These are phyloP conservation scores for Leptatherina wallacei DNA, from an alignment of 2,797 vertebrate species.

Conservation along the genomic window DNA sequence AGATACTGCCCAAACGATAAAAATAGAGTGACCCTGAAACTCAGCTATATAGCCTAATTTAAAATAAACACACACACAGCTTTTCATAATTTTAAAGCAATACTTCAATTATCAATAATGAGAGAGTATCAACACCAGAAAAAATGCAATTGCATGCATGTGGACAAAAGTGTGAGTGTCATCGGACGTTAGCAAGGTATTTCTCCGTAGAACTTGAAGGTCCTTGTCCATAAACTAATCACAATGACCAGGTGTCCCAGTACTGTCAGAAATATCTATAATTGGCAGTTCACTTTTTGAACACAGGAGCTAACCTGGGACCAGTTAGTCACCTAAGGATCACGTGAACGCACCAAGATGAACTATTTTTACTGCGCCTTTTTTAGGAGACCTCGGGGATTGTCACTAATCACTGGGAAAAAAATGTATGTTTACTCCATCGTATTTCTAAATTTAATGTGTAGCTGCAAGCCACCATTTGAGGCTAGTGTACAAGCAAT, in stretches of 20 bases:
- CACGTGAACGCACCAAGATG: slow-evolving; percentile 29
- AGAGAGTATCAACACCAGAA: neutral
- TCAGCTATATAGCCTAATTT: neutral
- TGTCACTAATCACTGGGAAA: slow-evolving; percentile 8
- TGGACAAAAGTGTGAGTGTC: slow-evolving; percentile 10
- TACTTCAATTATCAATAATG: neutral
- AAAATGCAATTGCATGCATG: slow-evolving; percentile 4
- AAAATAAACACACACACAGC: too few species aligned
- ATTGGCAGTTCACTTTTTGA: slow-evolving; percentile 62
- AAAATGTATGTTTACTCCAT: neutral
- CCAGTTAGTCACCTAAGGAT: slow-evolving; percentile 48
- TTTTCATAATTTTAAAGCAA: neutral
- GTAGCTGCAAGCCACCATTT: neutral
- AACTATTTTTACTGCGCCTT: slow-evolving; percentile 51
- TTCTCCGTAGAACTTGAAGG: slow-evolving; percentile 31
- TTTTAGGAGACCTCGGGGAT: slow-evolving; percentile 25
- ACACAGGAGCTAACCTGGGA: slow-evolving; percentile 52
- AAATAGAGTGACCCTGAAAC: neutral
- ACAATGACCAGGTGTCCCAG: slow-evolving; percentile 62
- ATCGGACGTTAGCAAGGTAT: slow-evolving; percentile 25
- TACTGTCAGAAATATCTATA: slow-evolving; percentile 64
- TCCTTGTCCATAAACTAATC: slow-evolving; percentile 59
- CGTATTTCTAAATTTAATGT: neutral
- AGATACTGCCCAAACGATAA: neutral
- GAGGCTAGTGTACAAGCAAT: neutral